Evolutionary conservation across 2,888 invertebrate species (phyloP).

Genomic region (Molorchus minor): DNA sequence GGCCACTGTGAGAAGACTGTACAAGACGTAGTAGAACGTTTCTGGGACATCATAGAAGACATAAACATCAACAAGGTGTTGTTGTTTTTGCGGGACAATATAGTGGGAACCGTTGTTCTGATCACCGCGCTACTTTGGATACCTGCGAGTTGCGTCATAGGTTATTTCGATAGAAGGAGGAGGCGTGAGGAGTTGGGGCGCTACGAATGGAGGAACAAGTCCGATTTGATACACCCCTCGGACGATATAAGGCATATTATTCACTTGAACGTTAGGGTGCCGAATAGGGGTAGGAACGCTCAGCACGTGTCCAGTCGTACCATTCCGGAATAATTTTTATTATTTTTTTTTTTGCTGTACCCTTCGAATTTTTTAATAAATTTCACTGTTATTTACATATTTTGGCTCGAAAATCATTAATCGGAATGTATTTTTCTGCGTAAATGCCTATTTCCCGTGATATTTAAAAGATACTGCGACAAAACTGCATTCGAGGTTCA

Average conservation of each 20-base stretch:
- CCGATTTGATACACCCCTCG: conserved; percentile 78
- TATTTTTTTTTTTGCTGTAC: conserved; percentile 3
- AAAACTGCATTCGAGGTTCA: no score
- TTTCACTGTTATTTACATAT: not conserved
- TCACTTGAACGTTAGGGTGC: conserved; percentile 68
- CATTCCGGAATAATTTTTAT: conserved; percentile 34
- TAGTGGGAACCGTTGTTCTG: conserved; percentile 91
- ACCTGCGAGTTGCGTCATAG: conserved; percentile 88
- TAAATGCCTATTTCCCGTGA: no score
- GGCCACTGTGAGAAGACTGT: conserved; percentile 94
- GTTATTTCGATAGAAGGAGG: conserved; percentile 82
- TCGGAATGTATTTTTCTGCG: no score
- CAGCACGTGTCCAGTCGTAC: conserved; percentile 28
- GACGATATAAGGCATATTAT: conserved; percentile 74
- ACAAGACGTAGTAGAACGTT: conserved; percentile 93
- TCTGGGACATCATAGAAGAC: conserved; percentile 98
- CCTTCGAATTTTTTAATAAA: not conserved
- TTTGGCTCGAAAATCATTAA: not conserved
- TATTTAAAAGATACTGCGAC: no score
- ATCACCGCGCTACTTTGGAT: conserved; percentile 95
- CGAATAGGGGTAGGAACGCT: conserved; percentile 41
- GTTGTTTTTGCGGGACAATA: conserved; percentile 89
- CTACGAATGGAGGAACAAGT: conserved; percentile 75
- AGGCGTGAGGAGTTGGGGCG: conserved; percentile 76
- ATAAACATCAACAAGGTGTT: conserved; percentile 93